Base-by-base conservation (phyloP, 2,888 invertebrate genomes). In the Esperia sulphurella region DNA sequence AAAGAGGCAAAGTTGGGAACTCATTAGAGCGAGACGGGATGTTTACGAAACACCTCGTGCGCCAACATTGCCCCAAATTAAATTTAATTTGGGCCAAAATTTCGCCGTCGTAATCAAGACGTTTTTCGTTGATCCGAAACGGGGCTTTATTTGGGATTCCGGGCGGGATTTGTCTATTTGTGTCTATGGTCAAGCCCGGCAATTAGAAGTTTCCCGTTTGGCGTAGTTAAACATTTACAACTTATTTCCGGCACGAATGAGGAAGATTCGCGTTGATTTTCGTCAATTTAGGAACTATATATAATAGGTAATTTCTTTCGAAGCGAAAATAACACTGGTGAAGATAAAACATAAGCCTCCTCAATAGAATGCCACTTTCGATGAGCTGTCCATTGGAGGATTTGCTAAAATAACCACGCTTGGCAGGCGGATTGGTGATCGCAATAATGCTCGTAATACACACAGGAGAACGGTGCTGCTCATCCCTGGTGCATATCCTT, bases 1-100 rank as follows among this genome's bases (percentile, higher is more conserved):
- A 75, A 77, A 78, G 72, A 73, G 69, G 68, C 60, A 64, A 78
- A 83, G 77, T 84, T 82, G 50, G 61, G 66, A 83, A 82, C 81
- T 84, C 80, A 82, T 84, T 83, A 83, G 75, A 72, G 70, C 71
- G 68, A 69, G 67, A 69, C 61, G 55, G 63, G 68, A 67, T 68
- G 75, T 71, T 72, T 68, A 71, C 68, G 66, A 74, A 71, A 75
- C 75, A 79, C 77, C 74, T 78, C 70, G 62, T 68, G 74, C 69
- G 71, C 71, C 65, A 8, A 39, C 39, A 39, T 35, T 35, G 35
- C 10, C n/a, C 35, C n/a, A 73, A 77, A 78, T 80, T 50, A 35
- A 43, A 50, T 51, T 50, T 46, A 42, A 48, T 50, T 54, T 48
- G 37, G 47, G 42, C 14, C 10, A 45, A 39, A 45, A 31, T 45